Base-by-base conservation (phyloP, 2,113 vertebrate genomes). In the Tinamus guttatus region DNA sequence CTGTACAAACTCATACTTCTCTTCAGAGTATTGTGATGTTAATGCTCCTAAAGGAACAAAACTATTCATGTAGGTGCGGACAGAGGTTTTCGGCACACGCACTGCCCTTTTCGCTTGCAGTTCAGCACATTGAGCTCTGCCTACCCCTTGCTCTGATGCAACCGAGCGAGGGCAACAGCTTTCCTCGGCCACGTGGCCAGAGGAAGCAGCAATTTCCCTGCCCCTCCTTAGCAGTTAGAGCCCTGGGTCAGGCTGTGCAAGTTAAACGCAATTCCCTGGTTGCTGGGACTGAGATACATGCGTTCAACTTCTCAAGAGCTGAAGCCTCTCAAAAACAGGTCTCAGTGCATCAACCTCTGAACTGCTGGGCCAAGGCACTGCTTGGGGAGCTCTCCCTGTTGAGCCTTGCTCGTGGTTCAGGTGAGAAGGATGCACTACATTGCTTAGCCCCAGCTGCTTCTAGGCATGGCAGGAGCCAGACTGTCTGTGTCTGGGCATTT, bases 131-230 rank as follows among this genome's bases (percentile, higher is more conserved):
- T 45, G 64, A 77, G 93, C 22, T 70, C 82, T 94, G 52, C 20
- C 30, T 64, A 67, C 28, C 7, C 47, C 64, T 87, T 47, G 52
- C 52, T 76, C 43, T 69, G 22, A 3, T 2, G 20, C 91, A 36
- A 62, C 60, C 4, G 36, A 63, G 80, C 71, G 62, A 86, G 22
- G 25, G 67, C 87, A 87, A 52, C 79, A 54, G 45, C 71, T 73
- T 65, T 24, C 20, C 63, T 49, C 36, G 68, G 16, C 85, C 52
- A 71, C 4, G 1, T 21, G 63, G 85, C 68, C 63, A 91, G 59
- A 85, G 94, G 95, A 96, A 96, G 79, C 90, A 94, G 81, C 85
- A 93, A 87, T 91, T 93, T 95, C 90, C 75, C 64, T 80, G 81
- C 75, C 75, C 71, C 82, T 85, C 90, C 92, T 90, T n/a, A 62